Percentiles rank a stretch among this genome's conserved stretches.
phyloP scores from a whole-genome alignment of 2,113 vertebrate genomes.

The Campylomormyrus numenius region DNA sequence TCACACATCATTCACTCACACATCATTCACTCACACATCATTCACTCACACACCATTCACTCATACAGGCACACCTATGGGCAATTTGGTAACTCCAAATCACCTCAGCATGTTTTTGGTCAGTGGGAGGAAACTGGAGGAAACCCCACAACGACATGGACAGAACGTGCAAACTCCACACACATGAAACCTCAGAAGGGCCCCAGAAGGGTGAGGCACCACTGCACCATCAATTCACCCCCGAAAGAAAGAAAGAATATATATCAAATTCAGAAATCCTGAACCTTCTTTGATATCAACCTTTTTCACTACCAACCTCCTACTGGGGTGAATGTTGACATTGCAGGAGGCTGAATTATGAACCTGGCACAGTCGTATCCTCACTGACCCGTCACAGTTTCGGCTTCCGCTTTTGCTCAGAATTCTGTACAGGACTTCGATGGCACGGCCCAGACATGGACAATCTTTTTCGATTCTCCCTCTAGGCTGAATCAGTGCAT shows the following conservation, averaged over 20 bases:
- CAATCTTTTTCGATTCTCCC: background rate
- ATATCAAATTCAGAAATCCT: background rate
- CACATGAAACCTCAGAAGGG: background rate
- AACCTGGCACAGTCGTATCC: background rate
- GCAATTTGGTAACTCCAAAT: background rate
- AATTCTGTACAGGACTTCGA: background rate
- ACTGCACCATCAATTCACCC: background rate
- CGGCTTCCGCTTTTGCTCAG: background rate
- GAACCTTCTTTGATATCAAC: background rate
- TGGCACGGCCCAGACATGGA: background rate
- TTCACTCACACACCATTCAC: background rate
- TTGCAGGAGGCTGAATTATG: background rate
- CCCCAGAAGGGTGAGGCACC: background rate
- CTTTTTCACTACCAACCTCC: background rate
- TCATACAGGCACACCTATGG: background rate
- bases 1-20: too few relatives aligned
- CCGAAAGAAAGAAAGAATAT: background rate
- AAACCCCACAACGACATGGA: background rate
- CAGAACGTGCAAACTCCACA: background rate
- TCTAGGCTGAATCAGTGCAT: background rate
- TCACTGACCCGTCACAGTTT: background rate
- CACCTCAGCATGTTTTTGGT: background rate
- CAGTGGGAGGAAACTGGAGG: background rate
- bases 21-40: too few relatives aligned
- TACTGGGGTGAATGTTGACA: background rate